Evolutionary conservation across 2,113 vertebrate genomes (phyloP), one percentile per base, ranked within the genome.

Genomic region (Misgurnus anguillicaudatus): DNA sequence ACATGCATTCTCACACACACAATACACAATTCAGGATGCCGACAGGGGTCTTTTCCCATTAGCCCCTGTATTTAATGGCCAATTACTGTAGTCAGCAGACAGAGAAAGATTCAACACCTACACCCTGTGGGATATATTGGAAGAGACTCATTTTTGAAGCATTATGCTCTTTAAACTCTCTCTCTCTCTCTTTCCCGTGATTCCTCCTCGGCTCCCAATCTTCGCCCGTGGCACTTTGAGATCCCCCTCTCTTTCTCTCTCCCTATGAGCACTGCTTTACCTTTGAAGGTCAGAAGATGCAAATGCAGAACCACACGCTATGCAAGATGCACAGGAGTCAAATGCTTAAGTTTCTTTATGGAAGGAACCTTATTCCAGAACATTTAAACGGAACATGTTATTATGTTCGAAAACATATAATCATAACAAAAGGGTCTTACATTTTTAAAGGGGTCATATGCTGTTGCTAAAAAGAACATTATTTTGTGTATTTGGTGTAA

Each of bases 161-260:
- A 88, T 88, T 89, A 84, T 85, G 84, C 81, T 78, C 79, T 86
- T 78, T 66, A 77, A 86, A 81, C 80, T 74, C 24, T 67, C 65
- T 82, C 76, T 24, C 24, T 31, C 73, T 81, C 70, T 79, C 73
- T 72, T 31, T 64, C 41, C 64, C 67, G 0, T 60, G 62, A 39
- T 67, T 58, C 9, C 48, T n/a, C 42, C 64, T 9, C 9, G 19
- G 13, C 31, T 45, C 8, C 39, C 24, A 5, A 45, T 75, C 72
- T 62, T 55, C 55, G 69, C 69, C 69, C 1, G 4, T 58, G 69
- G 69, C 69, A 13, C 53, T 72, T 3, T 72, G 9, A 72, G 69
- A 66, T 77, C 61, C 9, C 4, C 3, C 63, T 76, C 62, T 31
- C 63, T 76, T 58, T 31, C 21, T 70, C 71, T 39, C 11, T 65